Evolutionary conservation across 1,140 invertebrate species (phyloP).

Genomic region (Zaprionus tsacasi): DNA sequence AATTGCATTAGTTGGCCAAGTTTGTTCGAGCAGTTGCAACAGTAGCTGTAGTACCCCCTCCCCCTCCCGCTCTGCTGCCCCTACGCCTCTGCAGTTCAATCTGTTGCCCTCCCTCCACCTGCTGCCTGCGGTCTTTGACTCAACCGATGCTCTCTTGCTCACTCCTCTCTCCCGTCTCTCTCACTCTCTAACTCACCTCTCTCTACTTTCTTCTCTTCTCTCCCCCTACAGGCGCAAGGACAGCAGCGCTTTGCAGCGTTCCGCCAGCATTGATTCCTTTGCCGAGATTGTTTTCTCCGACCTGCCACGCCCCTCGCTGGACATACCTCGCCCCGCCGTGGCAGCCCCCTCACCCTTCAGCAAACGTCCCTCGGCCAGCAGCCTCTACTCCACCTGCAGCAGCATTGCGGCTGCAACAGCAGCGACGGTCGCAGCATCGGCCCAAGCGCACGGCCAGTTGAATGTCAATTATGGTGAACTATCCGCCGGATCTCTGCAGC

Average conservation of each 20-base stretch:
- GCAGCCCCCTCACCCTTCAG: constrained; percentile 69
- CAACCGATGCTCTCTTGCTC: background rate
- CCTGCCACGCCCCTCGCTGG: constrained; percentile 71
- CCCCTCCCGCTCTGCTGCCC: background rate
- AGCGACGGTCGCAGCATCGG: constrained; percentile 42
- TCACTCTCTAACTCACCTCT: background rate
- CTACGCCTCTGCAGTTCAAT: background rate
- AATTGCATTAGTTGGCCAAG: constrained; percentile 72
- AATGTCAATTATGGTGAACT: constrained; percentile 81
- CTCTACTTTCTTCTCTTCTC: constrained; percentile 6
- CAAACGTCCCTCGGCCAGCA: constrained; percentile 85
- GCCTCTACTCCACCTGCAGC: constrained; percentile 84
- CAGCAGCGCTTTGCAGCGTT: constrained; percentile 87
- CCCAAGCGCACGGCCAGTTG: constrained; percentile 70
- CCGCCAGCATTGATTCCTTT: constrained; percentile 91
- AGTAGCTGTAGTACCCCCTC: background rate
- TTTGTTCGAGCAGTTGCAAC: constrained; percentile 51
- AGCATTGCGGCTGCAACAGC: constrained; percentile 80
- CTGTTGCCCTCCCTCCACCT: constrained; percentile 1
- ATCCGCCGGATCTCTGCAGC: constrained; percentile 44
- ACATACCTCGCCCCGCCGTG: constrained; percentile 57
- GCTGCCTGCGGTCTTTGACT: constrained; percentile 22
- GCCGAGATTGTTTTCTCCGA: constrained; percentile 87
- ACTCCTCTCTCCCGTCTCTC: constrained; percentile 19
- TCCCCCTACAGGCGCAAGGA: constrained; percentile 85